Evolutionary conservation across 2,113 vertebrate genomes (phyloP).

Genomic region (Ramphastos sulfuratus): DNA sequence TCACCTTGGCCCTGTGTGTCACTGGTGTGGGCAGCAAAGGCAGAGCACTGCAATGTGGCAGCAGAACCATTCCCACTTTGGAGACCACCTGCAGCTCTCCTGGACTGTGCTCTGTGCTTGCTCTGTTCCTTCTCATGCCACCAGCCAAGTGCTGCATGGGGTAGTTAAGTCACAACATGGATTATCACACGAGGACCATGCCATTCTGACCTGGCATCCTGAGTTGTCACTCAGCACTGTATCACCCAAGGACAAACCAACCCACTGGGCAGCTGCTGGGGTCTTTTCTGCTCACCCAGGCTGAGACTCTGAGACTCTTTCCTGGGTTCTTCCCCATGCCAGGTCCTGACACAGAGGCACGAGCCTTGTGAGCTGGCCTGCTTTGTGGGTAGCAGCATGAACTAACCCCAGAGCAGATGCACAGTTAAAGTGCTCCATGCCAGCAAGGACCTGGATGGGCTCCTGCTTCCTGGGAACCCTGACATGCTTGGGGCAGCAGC

Average conservation of each 20-base stretch:
- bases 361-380: neutral
- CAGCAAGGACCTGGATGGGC: neutral
- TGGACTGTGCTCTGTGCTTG: neutral
- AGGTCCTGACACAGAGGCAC: neutral
- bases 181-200: neutral
- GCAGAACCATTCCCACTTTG: fast-evolving
- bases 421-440: neutral
- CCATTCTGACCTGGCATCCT: neutral
- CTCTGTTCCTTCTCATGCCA: neutral
- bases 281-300: neutral
- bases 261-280: neutral
- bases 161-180: neutral
- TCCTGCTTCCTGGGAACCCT: neutral
- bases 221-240: neutral
- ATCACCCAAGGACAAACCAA: neutral
- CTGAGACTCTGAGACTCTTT: neutral
- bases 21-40: fast-evolving
- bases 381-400: fast-evolving
- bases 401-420: neutral
- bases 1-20: neutral
- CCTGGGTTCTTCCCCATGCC: neutral
- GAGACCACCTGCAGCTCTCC: neutral
- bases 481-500: neutral
- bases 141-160: neutral
- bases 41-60: neutral